Evolutionary conservation across 2,113 vertebrate genomes (phyloP).

Genomic region (Grallaria varia): DNA sequence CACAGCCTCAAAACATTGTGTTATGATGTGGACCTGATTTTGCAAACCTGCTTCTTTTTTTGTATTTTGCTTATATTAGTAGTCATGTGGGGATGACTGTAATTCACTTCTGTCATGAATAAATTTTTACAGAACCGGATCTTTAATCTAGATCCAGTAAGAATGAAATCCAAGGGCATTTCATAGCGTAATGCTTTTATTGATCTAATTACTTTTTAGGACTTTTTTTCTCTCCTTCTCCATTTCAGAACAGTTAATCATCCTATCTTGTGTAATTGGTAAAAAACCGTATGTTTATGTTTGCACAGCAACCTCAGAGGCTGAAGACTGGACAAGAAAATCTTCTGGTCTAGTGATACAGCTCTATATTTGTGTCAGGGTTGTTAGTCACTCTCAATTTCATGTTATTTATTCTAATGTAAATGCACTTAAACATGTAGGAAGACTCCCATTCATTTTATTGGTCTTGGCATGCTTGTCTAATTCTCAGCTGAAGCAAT

Average conservation of each 20-base stretch:
- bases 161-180: not conserved
- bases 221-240: not conserved
- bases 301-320: not conserved
- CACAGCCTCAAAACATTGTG: not conserved
- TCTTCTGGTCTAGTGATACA: not conserved
- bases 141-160: not conserved
- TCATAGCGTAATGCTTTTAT: not conserved
- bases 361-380: not conserved
- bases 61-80: not conserved
- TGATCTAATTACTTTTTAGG: not conserved
- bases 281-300: not conserved
- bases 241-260: not conserved
- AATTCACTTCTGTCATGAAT: not conserved
- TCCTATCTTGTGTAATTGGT: not conserved
- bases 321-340: not conserved
- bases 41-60: not conserved
- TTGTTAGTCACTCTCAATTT: not conserved
- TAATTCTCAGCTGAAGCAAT: not conserved
- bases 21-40: not conserved
- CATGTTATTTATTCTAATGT: not conserved
- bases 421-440: not conserved
- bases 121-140: not conserved
- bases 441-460: conserved; percentile 14
- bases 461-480: not conserved
- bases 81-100: not conserved